A percentile compares a stretch with the other conserved stretches of the same genome.
Evolutionary conservation across 1,140 invertebrate species (phyloP).

Genomic region (Sminthurides bifidus): DNA sequence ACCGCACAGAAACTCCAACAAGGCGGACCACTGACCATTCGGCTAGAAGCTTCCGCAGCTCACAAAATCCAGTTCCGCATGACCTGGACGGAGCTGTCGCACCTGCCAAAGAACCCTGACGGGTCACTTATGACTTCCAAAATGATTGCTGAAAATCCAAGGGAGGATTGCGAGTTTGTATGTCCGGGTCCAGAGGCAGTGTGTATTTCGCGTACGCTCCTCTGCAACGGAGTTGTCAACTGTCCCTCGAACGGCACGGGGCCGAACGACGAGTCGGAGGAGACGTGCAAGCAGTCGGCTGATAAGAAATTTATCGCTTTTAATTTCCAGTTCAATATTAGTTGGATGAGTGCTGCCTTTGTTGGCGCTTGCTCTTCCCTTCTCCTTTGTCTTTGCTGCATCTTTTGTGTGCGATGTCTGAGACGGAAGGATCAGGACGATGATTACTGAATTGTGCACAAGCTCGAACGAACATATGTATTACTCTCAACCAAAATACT

Average conservation of each 20-base stretch:
- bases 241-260: slow-evolving; percentile 51
- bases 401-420: slow-evolving; percentile 25
- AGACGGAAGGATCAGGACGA: slow-evolving; percentile 14
- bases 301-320: slow-evolving; percentile 26
- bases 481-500: too few species aligned
- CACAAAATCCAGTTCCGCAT: slow-evolving; percentile 70
- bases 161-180: slow-evolving; percentile 54
- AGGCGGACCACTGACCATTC: slow-evolving; percentile 34
- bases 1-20: slow-evolving; percentile 53
- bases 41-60: slow-evolving; percentile 49
- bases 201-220: slow-evolving; percentile 63
- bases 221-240: slow-evolving; percentile 76
- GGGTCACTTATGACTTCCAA: slow-evolving; percentile 62
- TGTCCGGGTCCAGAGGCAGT: slow-evolving; percentile 65
- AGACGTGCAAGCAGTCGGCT: slow-evolving; percentile 31
- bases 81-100: slow-evolving; percentile 77
- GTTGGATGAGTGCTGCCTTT: slow-evolving; percentile 29
- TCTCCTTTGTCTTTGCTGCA: slow-evolving; percentile 25
- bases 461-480: too few species aligned
- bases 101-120: slow-evolving; percentile 65
- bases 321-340: slow-evolving; percentile 21
- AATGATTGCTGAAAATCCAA: slow-evolving; percentile 36
- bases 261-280: slow-evolving; percentile 33
- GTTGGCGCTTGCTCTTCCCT: slow-evolving; percentile 16
- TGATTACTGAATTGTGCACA: not conserved